These are phyloP conservation scores for Volucella zonaria DNA, from an alignment of 2,888 invertebrate species.

Conservation along the genomic window DNA sequence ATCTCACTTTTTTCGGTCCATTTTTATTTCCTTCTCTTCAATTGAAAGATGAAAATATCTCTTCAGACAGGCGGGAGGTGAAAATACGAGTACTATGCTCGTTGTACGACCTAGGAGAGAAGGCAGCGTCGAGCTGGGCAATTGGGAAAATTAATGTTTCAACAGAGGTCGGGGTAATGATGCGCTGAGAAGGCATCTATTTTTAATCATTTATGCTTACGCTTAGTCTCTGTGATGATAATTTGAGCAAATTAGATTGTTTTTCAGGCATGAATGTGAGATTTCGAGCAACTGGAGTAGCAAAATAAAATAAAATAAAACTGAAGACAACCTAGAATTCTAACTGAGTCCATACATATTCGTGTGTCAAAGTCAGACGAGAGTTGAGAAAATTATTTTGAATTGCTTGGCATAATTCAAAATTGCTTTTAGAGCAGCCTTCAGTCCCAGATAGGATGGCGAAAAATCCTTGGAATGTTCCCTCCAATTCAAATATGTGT, in stretches of 20 bases:
- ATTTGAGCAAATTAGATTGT: slow-evolving; percentile 49
- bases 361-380: no score
- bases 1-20: slow-evolving; percentile 42
- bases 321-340: not conserved
- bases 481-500: no score
- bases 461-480: no score
- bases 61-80: not conserved
- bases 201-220: slow-evolving; percentile 48
- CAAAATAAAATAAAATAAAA: not conserved
- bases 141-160: slow-evolving; percentile 56
- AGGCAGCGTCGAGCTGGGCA: slow-evolving; percentile 30
- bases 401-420: no score
- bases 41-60: not conserved
- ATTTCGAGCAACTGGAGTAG: slow-evolving; percentile 11
- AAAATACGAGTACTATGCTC: not conserved
- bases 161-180: slow-evolving; percentile 47
- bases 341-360: no score
- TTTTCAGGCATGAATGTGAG: slow-evolving; percentile 28
- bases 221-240: slow-evolving; percentile 33
- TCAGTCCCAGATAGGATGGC: no score
- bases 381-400: no score
- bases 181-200: slow-evolving; percentile 51
- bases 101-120: not conserved
- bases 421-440: no score
- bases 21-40: slow-evolving; percentile 26